Percentiles rank a stretch among this genome's conserved stretches.
Evolutionary conservation across 2,797 vertebrate genomes (phyloP).

Genomic region (Eleutherodactylus coqui): DNA sequence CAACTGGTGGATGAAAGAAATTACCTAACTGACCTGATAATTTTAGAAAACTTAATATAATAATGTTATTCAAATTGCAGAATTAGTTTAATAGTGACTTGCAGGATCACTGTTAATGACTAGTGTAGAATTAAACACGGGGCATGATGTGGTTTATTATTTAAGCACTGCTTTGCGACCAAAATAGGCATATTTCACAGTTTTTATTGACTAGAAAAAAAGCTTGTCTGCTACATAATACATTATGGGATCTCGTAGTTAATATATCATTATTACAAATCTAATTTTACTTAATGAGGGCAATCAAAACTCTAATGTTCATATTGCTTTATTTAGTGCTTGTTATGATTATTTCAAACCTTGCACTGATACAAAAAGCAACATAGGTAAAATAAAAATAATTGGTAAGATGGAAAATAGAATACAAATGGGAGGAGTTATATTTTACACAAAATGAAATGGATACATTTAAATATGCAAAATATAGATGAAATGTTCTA

Average conservation of each 20-base stretch:
- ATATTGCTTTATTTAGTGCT: neutral
- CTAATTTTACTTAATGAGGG: conserved; percentile 7
- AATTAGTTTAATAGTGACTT: neutral
- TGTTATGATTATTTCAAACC: neutral
- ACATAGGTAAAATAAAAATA: conserved; percentile 11
- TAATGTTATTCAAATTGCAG: neutral
- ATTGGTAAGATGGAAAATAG: neutral
- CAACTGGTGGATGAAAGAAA: no score
- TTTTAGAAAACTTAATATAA: neutral
- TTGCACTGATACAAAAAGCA: neutral
- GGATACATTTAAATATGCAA: neutral
- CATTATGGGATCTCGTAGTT: neutral
- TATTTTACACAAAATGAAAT: neutral
- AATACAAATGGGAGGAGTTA: neutral
- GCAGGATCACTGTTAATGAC: neutral
- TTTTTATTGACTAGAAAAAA: conserved; percentile 10
- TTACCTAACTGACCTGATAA: neutral
- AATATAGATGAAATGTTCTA: neutral
- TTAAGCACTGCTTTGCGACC: neutral
- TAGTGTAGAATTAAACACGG: neutral
- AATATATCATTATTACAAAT: conserved; percentile 14
- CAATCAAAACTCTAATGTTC: neutral
- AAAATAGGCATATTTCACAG: neutral
- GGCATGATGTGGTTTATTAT: neutral
- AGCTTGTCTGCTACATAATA: neutral